Base-by-base conservation (phyloP, 1,140 invertebrate genomes). In the Psix sp. region DNA sequence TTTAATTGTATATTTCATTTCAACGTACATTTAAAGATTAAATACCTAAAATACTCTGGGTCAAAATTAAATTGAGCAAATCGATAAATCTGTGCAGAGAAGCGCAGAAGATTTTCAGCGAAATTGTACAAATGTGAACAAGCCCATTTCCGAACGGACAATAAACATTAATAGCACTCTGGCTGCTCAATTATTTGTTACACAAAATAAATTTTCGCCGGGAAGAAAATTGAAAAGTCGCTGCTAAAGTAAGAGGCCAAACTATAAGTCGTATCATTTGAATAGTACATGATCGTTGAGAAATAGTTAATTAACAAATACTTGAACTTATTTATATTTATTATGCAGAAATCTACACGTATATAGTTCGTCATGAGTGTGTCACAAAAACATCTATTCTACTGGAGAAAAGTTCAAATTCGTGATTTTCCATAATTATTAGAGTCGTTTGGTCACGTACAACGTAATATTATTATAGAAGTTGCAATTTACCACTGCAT, bases 351-450 rank as follows among this genome's bases (percentile, higher is more conserved):
- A 42, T 57, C 35, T 59, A 36, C 40, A n/a, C n/a, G n/a, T n/a
- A n/a, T n/a, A 52, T 52, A 46, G 39, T 17, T 16, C 10, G 14
- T 14, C 14, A 42, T 26, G 35, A 36, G 11, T 38, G 21, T 24
- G 21, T 26, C 2, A 10, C 7, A 49, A 62, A 71, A 62, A 42
- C 20, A 15, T 36, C 29, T 0, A 21, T 17, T 33, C 21, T 14
- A 21, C 33, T 46, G 24, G 38, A 52, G 54, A 60, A 59, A 59
- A 56, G 54, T 31, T 60, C 33, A 48, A 52, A 60, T 56, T 71
- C 57, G 67, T 54, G 56, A 60, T 60, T n/a, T 20, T 24, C 35
- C 49, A 71, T 56, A 56, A 60, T 59, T 59, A 62, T 62, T 49
- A 70, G 39, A 60, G 48, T 62, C 66, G 48, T 68, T 59, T 39